These are phyloP conservation scores for Echeneis naucrates DNA, from an alignment of 2,797 vertebrate species.

Conservation along the genomic window DNA sequence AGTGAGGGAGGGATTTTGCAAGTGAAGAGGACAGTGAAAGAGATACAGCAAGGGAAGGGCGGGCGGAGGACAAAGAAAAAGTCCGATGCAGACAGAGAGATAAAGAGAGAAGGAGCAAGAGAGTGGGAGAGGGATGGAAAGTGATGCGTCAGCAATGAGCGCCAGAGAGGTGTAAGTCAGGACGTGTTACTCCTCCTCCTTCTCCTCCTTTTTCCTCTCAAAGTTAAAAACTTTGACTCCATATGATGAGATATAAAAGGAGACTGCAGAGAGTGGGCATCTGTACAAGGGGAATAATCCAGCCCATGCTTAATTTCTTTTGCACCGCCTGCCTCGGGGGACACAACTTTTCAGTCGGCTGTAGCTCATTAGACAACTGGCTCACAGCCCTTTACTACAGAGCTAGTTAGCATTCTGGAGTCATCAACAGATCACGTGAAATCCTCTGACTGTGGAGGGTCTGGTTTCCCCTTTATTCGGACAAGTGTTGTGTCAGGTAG, in stretches of 20 bases:
- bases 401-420: conserved; percentile 69
- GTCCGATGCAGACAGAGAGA: conserved; percentile 74
- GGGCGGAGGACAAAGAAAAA: conserved; percentile 76
- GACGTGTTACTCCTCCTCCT: conserved; percentile 67
- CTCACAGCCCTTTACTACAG: conserved; percentile 64
- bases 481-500: conserved; percentile 25
- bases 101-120: conserved; percentile 74
- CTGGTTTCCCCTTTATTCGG: conserved; percentile 29
- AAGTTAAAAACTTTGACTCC: conserved; percentile 59
- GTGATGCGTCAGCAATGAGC: conserved; percentile 79
- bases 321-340: conserved; percentile 66
- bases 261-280: conserved; percentile 72
- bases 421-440: conserved; percentile 58
- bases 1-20: conserved; percentile 73
- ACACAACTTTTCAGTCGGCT: conserved; percentile 65
- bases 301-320: conserved; percentile 73
- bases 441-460: conserved; percentile 45
- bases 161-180: conserved; percentile 73
- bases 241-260: conserved; percentile 60
- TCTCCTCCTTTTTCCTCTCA: conserved; percentile 65
- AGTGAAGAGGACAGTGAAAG: conserved; percentile 79
- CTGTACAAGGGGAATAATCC: conserved; percentile 74
- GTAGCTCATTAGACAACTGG: conserved; percentile 75
- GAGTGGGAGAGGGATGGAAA: conserved; percentile 70
- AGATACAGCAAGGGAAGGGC: conserved; percentile 68